Evolutionary conservation across 2,888 invertebrate species (phyloP).

Genomic region (Archips xylosteana): DNA sequence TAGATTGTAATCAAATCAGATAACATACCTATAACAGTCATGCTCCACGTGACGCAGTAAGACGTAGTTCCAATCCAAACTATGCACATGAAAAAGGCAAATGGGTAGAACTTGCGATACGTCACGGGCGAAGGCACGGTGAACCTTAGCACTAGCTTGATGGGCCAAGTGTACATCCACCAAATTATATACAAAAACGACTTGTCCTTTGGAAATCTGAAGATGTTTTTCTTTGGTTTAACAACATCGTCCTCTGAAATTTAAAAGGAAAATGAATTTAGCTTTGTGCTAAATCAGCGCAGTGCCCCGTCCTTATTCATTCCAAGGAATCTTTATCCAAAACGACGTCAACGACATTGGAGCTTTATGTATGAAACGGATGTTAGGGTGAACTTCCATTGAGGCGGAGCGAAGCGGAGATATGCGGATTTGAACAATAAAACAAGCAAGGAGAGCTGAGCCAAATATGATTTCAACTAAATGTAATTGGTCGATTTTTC

Average conservation of each 20-base stretch:
- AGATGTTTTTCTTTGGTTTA: constrained; percentile 69
- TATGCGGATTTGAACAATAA: too few species aligned
- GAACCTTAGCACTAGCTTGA: constrained; percentile 87
- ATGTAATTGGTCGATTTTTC: too few species aligned
- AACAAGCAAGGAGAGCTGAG: too few species aligned
- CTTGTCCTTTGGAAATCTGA: constrained; percentile 72
- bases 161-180: constrained; percentile 91
- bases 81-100: constrained; percentile 94
- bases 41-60: constrained; percentile 97
- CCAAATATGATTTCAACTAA: too few species aligned
- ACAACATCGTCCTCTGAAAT: constrained; percentile 46
- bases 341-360: too few species aligned
- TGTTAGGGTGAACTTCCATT: too few species aligned
- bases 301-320: too few species aligned
- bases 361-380: too few species aligned
- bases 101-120: constrained; percentile 87
- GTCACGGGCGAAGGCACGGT: constrained; percentile 90
- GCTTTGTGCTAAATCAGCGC: background rate
- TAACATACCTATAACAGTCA: constrained; percentile 91
- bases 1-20: background rate
- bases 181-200: constrained; percentile 73
- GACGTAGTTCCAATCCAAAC: constrained; percentile 94
- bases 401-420: too few species aligned
- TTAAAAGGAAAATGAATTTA: background rate
- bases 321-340: too few species aligned